Evolutionary conservation across 2,888 invertebrate species (phyloP).

Genomic region (Trissolcus japonicus): DNA sequence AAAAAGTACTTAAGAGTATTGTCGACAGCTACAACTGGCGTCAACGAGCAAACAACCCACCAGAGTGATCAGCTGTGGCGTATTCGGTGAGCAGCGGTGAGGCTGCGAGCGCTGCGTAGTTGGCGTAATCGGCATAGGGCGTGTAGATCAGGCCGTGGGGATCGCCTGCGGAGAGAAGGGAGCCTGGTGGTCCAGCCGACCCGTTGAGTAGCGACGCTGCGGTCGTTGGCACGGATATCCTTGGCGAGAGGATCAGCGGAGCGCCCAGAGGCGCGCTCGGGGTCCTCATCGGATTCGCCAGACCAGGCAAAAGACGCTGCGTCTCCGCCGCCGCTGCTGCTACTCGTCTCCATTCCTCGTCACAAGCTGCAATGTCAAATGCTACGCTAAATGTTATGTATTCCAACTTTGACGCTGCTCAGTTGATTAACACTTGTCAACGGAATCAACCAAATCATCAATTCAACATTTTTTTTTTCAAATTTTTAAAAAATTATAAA

Average conservation of each 20-base stretch:
- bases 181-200: slow-evolving; percentile 80
- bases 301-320: slow-evolving; percentile 85
- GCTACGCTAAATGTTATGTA: slow-evolving; percentile 66
- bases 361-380: slow-evolving; percentile 82
- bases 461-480: too few relatives aligned
- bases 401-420: too few relatives aligned
- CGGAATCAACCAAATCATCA: too few relatives aligned
- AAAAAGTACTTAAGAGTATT: slow-evolving; percentile 32
- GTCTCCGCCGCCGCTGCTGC: slow-evolving; percentile 89
- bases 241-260: slow-evolving; percentile 93
- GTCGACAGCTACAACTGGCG: slow-evolving; percentile 77
- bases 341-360: slow-evolving; percentile 92
- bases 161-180: slow-evolving; percentile 82
- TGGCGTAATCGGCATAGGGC: slow-evolving; percentile 91
- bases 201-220: slow-evolving; percentile 82
- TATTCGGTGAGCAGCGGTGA: slow-evolving; percentile 91
- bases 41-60: slow-evolving; percentile 95
- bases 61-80: slow-evolving; percentile 93
- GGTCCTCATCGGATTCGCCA: slow-evolving; percentile 81
- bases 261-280: slow-evolving; percentile 90
- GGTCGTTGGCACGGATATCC: slow-evolving; percentile 89
- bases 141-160: slow-evolving; percentile 93
- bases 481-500: too few relatives aligned
- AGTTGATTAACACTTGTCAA: slow-evolving; percentile 8
- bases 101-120: slow-evolving; percentile 89